phyloP scores from a whole-genome alignment of 2,113 vertebrate species.

The Scomber scombrus region DNA sequence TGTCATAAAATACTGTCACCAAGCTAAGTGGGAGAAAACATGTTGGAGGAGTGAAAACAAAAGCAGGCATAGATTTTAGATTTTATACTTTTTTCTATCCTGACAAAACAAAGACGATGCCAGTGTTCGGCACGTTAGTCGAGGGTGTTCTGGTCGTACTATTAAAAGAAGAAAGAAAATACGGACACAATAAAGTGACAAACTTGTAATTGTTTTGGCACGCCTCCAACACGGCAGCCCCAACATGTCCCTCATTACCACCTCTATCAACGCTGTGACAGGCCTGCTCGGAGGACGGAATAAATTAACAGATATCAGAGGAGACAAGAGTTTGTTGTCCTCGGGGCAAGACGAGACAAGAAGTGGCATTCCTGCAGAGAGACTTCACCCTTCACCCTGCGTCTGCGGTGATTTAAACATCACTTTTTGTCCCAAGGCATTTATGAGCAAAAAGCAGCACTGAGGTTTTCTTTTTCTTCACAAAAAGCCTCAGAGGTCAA shows the following conservation, averaged over 20 bases:
- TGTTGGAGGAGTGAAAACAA: slow-evolving; percentile 51
- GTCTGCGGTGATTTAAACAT: background rate
- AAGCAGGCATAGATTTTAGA: slow-evolving; percentile 1
- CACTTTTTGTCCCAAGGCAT: background rate
- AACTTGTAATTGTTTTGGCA: slow-evolving; percentile 55
- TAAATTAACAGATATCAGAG: slow-evolving; percentile 15
- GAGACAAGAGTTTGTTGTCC: background rate
- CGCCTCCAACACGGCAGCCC: slow-evolving; percentile 18
- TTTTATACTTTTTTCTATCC: background rate
- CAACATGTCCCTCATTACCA: slow-evolving; percentile 35
- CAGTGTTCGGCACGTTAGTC: background rate
- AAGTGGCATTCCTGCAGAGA: slow-evolving; percentile 41
- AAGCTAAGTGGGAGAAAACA: slow-evolving; percentile 45
- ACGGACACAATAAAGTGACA: slow-evolving; percentile 17
- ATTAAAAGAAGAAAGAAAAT: background rate
- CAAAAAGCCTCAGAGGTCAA: background rate
- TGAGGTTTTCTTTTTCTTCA: background rate
- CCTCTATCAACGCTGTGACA: slow-evolving; percentile 21
- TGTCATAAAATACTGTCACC: slow-evolving; percentile 42
- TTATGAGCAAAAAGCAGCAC: background rate
- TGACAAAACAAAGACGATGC: slow-evolving; percentile 42
- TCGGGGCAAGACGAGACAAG: slow-evolving; percentile 57
- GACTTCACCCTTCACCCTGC: background rate
- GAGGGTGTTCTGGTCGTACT: background rate
- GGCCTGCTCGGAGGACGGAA: slow-evolving; percentile 3